A percentile compares a stretch with the other conserved stretches of the same genome.
phyloP scores from a whole-genome alignment of 1,140 invertebrate species.

The Drosophila tropicalis region DNA sequence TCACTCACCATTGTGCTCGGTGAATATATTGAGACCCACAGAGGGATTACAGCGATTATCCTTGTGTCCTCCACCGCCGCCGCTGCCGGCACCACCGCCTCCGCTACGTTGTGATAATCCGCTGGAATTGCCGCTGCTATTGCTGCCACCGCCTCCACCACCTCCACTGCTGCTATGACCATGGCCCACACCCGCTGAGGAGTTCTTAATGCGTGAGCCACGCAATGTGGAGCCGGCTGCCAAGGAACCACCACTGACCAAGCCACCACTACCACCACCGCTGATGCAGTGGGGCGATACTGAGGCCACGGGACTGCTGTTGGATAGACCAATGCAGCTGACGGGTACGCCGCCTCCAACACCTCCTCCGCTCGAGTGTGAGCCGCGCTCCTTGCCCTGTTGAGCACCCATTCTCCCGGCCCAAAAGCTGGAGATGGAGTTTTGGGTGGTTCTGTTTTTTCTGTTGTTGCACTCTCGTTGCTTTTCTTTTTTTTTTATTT shows the following conservation, averaged over 20 bases:
- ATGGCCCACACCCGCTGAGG: conserved; percentile 79
- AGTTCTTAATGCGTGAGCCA: conserved; percentile 75
- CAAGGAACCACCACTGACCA: conserved; percentile 53
- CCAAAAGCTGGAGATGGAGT: conserved; percentile 16
- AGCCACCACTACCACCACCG: conserved; percentile 32
- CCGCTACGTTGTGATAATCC: conserved; percentile 81
- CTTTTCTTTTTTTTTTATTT: conserved; percentile 24
- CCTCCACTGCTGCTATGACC: conserved; percentile 86
- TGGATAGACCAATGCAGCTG: conserved; percentile 74
- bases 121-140: conserved; percentile 82
- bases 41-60: conserved; percentile 87
- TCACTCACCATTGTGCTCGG: conserved; percentile 92
- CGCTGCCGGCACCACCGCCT: conserved; percentile 85
- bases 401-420: conserved; percentile 90
- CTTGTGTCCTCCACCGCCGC: conserved; percentile 87
- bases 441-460: conserved; percentile 35
- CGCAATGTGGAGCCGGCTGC: conserved; percentile 77
- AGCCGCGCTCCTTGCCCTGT: conserved; percentile 90
- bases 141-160: conserved; percentile 85
- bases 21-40: conserved; percentile 94
- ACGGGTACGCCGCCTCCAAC: conserved; percentile 60
- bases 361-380: conserved; percentile 66
- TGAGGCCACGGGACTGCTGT: conserved; percentile 69
- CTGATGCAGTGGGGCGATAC: conserved; percentile 73
- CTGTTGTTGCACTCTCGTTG: conserved; percentile 36